Evolutionary conservation across 2,888 invertebrate species (phyloP).

Genomic region (Acanthopleura granulata): DNA sequence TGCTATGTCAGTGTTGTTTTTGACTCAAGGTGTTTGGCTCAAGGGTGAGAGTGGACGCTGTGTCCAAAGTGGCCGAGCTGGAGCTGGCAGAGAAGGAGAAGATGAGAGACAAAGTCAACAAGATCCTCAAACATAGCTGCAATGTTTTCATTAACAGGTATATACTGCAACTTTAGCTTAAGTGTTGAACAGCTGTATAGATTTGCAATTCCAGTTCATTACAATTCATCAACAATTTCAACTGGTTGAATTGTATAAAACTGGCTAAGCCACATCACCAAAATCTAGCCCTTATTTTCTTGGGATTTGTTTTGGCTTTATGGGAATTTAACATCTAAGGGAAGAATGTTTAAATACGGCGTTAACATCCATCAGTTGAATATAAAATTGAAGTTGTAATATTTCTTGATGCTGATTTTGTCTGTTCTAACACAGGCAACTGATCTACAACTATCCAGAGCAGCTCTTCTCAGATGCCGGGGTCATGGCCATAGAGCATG

Average conservation of each 20-base stretch:
- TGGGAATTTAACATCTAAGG: too few species aligned
- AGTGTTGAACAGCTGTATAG: too few species aligned
- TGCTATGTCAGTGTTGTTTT: too few species aligned
- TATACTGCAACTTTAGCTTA: neutral
- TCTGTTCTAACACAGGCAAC: constrained; percentile 76
- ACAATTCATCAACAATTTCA: too few species aligned
- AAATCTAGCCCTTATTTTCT: too few species aligned
- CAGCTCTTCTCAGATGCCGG: constrained; percentile 98
- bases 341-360: too few species aligned
- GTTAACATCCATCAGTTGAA: too few species aligned
- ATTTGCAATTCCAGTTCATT: too few species aligned
- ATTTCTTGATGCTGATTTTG: neutral
- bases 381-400: too few species aligned
- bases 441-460: constrained; percentile 99
- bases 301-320: too few species aligned
- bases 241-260: too few species aligned
- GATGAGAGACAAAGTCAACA: constrained; percentile 99
- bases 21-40: constrained; percentile 87
- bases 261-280: too few species aligned
- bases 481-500: constrained; percentile 99
- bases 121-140: constrained; percentile 93
- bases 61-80: constrained; percentile 91
- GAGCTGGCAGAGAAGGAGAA: constrained; percentile 99
- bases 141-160: constrained; percentile 97
- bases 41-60: constrained; percentile 77